Evolutionary conservation across 1,140 invertebrate species (phyloP).

Genomic region (Ganaspis sp.): DNA sequence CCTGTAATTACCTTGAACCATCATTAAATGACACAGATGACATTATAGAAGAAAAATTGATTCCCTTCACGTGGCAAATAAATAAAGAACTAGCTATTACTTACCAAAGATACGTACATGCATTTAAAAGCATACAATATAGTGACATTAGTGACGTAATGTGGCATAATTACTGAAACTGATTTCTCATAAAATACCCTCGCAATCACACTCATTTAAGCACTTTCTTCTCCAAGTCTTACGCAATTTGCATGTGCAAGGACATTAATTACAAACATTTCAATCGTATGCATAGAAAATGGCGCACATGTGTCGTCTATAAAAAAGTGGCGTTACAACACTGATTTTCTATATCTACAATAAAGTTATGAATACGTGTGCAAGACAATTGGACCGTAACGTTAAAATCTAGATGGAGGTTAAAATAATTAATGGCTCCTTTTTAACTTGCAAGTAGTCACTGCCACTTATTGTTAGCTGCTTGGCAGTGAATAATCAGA

Average conservation of each 20-base stretch:
- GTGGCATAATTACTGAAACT: constrained; percentile 6
- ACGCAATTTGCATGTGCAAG: not conserved
- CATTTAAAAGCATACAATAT: not conserved
- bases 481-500: constrained; percentile 13
- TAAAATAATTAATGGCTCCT: not conserved
- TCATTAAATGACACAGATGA: too few species aligned
- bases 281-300: not conserved
- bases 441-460: not conserved
- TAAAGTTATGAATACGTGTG: not conserved
- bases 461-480: not conserved
- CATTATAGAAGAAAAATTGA: too few species aligned
- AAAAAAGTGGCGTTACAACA: not conserved
- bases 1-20: too few species aligned
- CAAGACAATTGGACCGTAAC: not conserved
- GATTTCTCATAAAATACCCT: constrained; percentile 28
- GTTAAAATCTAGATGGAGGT: not conserved
- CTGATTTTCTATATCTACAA: not conserved
- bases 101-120: too few species aligned
- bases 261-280: not conserved
- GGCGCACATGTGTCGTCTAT: not conserved
- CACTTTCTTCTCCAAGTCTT: not conserved
- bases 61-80: too few species aligned
- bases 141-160: not conserved
- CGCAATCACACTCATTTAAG: not conserved
- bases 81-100: too few species aligned